Conservation (phyloP, 1,140 invertebrate genomes). For the Drosophila rhopaloa region DNA sequence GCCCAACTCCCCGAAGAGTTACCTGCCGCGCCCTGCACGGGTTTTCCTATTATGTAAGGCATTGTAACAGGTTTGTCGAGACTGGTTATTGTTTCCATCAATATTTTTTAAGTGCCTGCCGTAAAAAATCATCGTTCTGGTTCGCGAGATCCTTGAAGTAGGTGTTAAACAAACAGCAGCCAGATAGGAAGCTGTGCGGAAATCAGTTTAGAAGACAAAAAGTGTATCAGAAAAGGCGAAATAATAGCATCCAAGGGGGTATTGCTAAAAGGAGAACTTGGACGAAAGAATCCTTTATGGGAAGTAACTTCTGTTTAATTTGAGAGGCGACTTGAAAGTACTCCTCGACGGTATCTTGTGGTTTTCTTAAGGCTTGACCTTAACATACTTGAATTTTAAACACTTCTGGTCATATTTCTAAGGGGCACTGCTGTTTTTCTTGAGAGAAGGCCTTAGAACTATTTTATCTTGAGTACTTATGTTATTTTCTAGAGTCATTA, state of each 20-base stretch:
- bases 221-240: not conserved
- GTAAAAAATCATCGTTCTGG: slow-evolving; percentile 48
- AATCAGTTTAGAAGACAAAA: slow-evolving; percentile 17
- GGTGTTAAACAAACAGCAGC: slow-evolving; percentile 64
- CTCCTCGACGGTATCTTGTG: slow-evolving; percentile 25
- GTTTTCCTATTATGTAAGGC: slow-evolving; percentile 35
- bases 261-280: slow-evolving; percentile 5
- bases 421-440: slow-evolving; percentile 5
- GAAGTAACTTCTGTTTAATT: slow-evolving; percentile 43
- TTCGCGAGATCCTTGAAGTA: slow-evolving; percentile 34
- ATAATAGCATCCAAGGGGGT: slow-evolving; percentile 30
- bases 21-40: slow-evolving; percentile 53
- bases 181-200: slow-evolving; percentile 43
- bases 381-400: slow-evolving; percentile 7
- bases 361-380: slow-evolving; percentile 23
- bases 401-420: slow-evolving; percentile 16
- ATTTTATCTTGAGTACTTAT: not conserved
- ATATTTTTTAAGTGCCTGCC: slow-evolving; percentile 36
- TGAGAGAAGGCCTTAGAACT: not conserved
- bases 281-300: slow-evolving; percentile 22
- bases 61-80: slow-evolving; percentile 44
- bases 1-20: slow-evolving; percentile 49
- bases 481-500: not conserved
- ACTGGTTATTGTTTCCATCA: not conserved
- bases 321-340: slow-evolving; percentile 28